phyloP scores from a whole-genome alignment of 2,797 vertebrate species.

The Fringilla coelebs region DNA sequence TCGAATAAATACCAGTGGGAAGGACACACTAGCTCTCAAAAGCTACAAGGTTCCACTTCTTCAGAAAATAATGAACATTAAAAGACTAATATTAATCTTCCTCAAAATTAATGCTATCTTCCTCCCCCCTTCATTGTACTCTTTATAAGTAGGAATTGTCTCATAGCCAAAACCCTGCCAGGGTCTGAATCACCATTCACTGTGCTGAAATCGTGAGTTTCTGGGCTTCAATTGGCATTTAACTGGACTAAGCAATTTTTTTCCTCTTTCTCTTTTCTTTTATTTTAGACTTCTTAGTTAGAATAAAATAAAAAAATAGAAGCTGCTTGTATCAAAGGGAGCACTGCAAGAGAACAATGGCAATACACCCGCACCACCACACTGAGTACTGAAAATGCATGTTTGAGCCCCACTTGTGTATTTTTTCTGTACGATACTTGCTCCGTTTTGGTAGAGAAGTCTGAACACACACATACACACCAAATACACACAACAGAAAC shows the following conservation, averaged over 20 bases:
- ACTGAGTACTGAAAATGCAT: background rate
- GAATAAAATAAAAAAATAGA: background rate
- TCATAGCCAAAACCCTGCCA: slow-evolving; percentile 63
- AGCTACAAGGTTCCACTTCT: slow-evolving; percentile 37
- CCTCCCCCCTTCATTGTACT: background rate
- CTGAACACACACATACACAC: background rate
- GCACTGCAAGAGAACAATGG: slow-evolving; percentile 20
- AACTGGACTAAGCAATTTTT: background rate
- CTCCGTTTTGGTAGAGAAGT: background rate
- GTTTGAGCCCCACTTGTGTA: background rate
- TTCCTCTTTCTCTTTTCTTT: background rate
- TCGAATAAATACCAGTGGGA: slow-evolving; percentile 62
- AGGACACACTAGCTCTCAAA: slow-evolving; percentile 34
- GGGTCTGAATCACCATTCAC: slow-evolving; percentile 65
- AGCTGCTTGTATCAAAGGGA: background rate
- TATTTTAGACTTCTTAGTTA: slow-evolving; percentile 20
- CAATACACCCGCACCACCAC: background rate
- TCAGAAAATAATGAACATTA: slow-evolving; percentile 22
- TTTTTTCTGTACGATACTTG: background rate
- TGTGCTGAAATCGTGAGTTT: slow-evolving; percentile 59
- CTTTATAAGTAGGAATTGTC: slow-evolving; percentile 68
- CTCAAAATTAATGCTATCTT: slow-evolving; percentile 61
- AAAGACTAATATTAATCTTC: slow-evolving; percentile 58
- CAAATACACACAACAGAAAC: background rate
- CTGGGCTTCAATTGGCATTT: slow-evolving; percentile 43